Percentiles rank a stretch among this genome's conserved stretches.
Conservation (phyloP, 2,113 vertebrate species). For the Notarius quadriscutis region DNA sequence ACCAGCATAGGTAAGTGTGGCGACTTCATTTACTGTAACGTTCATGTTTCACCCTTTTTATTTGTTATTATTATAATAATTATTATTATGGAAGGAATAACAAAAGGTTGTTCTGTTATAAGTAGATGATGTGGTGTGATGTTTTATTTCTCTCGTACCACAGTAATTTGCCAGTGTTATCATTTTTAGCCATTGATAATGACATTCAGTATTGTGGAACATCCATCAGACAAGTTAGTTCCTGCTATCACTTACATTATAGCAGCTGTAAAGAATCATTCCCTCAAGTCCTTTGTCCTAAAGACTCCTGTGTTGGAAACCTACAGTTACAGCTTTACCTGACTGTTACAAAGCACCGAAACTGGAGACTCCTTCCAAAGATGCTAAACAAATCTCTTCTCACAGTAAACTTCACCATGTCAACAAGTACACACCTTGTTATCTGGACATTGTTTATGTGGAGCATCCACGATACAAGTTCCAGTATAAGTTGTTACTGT, state of each 20-base stretch:
- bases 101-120: neutral
- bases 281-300: neutral
- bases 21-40: neutral
- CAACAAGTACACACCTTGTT: neutral
- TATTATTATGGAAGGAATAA: neutral
- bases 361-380: neutral
- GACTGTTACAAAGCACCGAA: neutral
- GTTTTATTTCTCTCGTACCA: neutral
- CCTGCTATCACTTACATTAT: neutral
- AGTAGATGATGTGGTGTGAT: neutral
- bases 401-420: neutral
- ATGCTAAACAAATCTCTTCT: neutral
- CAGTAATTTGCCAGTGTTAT: neutral
- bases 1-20: slow-evolving; percentile 69
- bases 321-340: neutral
- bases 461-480: neutral
- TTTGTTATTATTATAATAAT: neutral
- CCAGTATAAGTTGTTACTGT: neutral
- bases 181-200: neutral
- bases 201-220: neutral
- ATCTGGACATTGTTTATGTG: neutral
- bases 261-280: neutral
- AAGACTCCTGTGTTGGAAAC: neutral
- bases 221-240: neutral
- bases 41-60: neutral